phyloP scores from a whole-genome alignment of 1,140 invertebrate species.

The Drosophila micromelanica region DNA sequence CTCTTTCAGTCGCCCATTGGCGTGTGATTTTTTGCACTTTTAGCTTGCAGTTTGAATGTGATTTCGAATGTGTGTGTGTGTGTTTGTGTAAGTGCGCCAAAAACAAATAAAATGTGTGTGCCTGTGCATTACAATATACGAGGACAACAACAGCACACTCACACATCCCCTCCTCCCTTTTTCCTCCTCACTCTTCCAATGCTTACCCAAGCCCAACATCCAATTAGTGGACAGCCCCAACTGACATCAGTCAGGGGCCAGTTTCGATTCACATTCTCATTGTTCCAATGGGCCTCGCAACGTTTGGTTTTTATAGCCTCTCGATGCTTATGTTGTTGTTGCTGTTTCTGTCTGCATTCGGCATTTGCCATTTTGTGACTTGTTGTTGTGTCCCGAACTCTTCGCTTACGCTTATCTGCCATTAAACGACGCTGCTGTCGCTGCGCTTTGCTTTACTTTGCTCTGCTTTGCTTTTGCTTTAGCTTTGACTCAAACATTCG shows the following conservation, averaged over 20 bases:
- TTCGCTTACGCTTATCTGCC: constrained; percentile 43
- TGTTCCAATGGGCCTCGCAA: constrained; percentile 41
- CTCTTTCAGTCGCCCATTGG: constrained; percentile 17
- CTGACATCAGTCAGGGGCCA: constrained; percentile 57
- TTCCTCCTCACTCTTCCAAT: not conserved
- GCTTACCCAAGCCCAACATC: constrained; percentile 11
- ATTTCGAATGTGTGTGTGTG: constrained; percentile 9
- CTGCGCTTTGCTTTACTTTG: constrained; percentile 30
- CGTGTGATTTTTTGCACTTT: constrained; percentile 76
- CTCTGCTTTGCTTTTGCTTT: constrained; percentile 20
- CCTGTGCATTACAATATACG: constrained; percentile 40
- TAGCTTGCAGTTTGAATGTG: constrained; percentile 54
- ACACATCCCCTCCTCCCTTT: not conserved
- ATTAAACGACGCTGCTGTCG: constrained; percentile 36
- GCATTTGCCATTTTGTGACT: constrained; percentile 46
- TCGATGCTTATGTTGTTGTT: constrained; percentile 15
- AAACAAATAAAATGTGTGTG: constrained; percentile 65
- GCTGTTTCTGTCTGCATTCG: constrained; percentile 42
- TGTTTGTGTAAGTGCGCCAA: constrained; percentile 9
- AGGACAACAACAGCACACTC: not conserved
- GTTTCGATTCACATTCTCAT: constrained; percentile 50
- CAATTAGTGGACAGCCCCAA: constrained; percentile 53
- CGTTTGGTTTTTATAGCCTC: constrained; percentile 48
- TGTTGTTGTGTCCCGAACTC: constrained; percentile 24
- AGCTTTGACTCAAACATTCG: constrained; percentile 27